Evolutionary conservation across 2,113 vertebrate species (phyloP).

Genomic region (Redunca redunca): DNA sequence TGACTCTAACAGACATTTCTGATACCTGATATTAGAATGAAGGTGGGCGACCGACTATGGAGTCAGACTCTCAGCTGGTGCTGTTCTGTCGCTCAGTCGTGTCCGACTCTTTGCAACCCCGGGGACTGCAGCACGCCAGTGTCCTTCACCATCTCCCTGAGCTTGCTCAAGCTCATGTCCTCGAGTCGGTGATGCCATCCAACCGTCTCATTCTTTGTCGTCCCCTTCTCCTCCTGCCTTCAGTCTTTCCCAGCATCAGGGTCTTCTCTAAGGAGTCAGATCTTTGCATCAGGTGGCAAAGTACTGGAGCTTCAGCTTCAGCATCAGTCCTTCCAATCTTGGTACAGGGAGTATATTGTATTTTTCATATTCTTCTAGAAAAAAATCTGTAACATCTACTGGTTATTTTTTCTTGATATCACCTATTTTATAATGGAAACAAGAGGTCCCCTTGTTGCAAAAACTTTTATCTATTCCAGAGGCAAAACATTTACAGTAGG

Average conservation of each 20-base stretch:
- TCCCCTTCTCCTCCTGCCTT: neutral
- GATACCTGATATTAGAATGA: too few species aligned
- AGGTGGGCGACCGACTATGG: fast-evolving
- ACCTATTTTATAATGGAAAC: neutral
- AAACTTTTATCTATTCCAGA: neutral
- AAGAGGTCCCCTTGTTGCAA: fast-evolving
- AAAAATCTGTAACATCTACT: fast-evolving
- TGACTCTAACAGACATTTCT: too few species aligned
- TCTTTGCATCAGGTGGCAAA: neutral
- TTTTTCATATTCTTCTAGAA: neutral
- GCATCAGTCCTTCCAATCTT: neutral
- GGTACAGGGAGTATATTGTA: fast-evolving
- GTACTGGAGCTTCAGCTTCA: neutral
- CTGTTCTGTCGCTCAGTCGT: neutral
- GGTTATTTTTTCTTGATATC: neutral
- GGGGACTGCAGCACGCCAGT: neutral
- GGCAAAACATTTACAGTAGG: fast-evolving
- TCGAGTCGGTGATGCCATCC: neutral
- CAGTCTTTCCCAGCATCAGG: neutral
- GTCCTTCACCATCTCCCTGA: neutral
- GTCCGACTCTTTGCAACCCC: neutral
- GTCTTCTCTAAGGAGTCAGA: neutral
- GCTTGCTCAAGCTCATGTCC: neutral
- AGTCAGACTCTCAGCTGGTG: too few species aligned
- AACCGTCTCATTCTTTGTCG: fast-evolving